These are phyloP conservation scores for Escarpia spicata DNA, from an alignment of 2,888 invertebrate genomes.

Conservation along the genomic window DNA sequence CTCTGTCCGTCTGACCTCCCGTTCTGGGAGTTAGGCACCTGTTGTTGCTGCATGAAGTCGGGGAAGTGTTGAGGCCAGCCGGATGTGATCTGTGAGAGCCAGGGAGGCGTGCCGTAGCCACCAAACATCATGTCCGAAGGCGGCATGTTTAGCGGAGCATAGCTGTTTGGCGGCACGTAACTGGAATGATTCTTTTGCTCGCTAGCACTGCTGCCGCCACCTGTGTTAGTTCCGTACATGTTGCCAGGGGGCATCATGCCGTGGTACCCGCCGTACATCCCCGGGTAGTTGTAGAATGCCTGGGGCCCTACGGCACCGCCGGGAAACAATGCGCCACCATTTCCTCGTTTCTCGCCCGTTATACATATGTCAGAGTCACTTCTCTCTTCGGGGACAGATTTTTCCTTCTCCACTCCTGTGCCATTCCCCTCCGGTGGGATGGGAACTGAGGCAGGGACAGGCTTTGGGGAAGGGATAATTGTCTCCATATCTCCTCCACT, in stretches of 20 bases:
- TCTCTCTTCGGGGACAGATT: background rate
- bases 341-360: background rate
- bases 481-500: background rate
- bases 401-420: background rate
- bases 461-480: background rate
- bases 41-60: background rate
- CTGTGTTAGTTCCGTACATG: background rate
- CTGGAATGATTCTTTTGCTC: background rate
- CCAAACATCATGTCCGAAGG: background rate
- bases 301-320: background rate
- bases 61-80: background rate
- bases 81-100: background rate
- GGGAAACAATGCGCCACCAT: background rate
- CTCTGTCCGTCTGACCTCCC: background rate
- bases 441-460: background rate
- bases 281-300: background rate
- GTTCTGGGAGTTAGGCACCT: background rate
- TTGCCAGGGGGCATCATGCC: background rate
- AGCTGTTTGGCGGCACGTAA: background rate
- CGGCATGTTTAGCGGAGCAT: background rate
- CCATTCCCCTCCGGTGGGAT: background rate
- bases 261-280: background rate
- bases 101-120: background rate
- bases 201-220: background rate
- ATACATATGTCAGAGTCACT: background rate